Percentiles rank a stretch among this genome's conserved stretches.
Evolutionary conservation across 2,888 invertebrate species (phyloP).

Genomic region (Heterodera filipjevi): DNA sequence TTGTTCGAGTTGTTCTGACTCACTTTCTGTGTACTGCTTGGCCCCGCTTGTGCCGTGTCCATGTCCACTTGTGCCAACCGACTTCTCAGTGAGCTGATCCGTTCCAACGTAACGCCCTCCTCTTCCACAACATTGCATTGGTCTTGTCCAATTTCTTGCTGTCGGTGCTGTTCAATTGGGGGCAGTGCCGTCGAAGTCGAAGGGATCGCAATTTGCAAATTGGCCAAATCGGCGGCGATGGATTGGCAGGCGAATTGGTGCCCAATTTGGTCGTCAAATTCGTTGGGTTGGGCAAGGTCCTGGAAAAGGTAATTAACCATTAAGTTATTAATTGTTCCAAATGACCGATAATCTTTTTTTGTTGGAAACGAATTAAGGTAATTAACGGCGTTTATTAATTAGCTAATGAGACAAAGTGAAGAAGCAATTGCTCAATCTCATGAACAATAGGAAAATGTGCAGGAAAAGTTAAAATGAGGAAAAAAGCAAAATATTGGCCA

Average conservation of each 20-base stretch:
- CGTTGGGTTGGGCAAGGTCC: not conserved
- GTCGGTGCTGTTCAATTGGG: not conserved
- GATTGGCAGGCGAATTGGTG: not conserved
- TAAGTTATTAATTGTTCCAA: too few relatives aligned
- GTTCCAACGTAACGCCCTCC: not conserved
- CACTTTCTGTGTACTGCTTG: slow-evolving; percentile 14
- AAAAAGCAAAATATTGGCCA: not conserved
- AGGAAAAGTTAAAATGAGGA: not conserved
- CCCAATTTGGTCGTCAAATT: not conserved
- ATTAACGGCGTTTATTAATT: not conserved
- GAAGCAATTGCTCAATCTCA: too few relatives aligned
- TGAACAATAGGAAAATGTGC: not conserved
- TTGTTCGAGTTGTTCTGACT: not conserved
- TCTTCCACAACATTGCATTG: not conserved
- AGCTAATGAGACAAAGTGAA: too few relatives aligned
- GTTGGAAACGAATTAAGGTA: not conserved
- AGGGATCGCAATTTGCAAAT: not conserved
- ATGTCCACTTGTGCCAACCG: not conserved
- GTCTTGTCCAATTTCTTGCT: not conserved
- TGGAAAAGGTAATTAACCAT: not conserved
- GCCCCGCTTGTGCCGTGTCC: not conserved
- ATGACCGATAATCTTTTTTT: too few relatives aligned
- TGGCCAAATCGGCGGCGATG: not conserved
- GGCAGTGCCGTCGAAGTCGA: not conserved
- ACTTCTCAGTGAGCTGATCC: not conserved